These are phyloP conservation scores for Myanophis thanlyinensis DNA, from an alignment of 2,113 vertebrate species.

Conservation along the genomic window DNA sequence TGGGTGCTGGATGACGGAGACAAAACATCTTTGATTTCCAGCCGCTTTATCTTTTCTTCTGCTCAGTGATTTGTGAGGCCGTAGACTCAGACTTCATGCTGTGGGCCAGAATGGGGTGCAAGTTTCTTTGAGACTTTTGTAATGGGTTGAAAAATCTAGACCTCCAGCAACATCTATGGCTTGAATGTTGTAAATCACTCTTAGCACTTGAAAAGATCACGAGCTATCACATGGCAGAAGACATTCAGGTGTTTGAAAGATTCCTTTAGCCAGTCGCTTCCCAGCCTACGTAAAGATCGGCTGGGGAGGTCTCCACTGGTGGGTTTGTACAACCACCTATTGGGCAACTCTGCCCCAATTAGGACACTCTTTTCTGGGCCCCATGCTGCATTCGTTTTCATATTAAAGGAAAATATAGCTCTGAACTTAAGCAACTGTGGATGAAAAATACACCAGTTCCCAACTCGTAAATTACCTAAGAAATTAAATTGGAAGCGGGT, in stretches of 20 bases:
- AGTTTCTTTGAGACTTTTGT: conserved; percentile 3
- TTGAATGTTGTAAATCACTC: neutral
- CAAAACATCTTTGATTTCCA: conserved; percentile 53
- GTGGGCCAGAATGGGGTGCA: conserved; percentile 36
- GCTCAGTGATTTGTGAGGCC: neutral
- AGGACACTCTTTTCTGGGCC: neutral
- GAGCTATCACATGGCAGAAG: neutral
- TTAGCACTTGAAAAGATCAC: neutral
- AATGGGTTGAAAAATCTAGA: neutral
- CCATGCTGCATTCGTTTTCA: neutral
- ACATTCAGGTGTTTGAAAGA: neutral
- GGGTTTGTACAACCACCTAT: neutral
- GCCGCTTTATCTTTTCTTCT: conserved; percentile 35
- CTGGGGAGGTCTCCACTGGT: neutral
- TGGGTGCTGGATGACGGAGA: conserved; percentile 51
- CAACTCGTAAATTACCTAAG: neutral
- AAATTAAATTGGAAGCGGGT: no score
- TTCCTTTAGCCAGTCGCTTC: neutral
- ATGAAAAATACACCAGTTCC: neutral
- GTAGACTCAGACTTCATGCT: conserved; percentile 26
- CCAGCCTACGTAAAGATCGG: neutral
- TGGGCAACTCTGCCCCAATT: neutral
- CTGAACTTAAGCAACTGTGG: neutral
- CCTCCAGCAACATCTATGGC: neutral
- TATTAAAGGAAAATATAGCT: neutral